These are phyloP conservation scores for Caenorhabditis drosophilae DNA, from an alignment of 2,888 invertebrate species.

Conservation along the genomic window DNA sequence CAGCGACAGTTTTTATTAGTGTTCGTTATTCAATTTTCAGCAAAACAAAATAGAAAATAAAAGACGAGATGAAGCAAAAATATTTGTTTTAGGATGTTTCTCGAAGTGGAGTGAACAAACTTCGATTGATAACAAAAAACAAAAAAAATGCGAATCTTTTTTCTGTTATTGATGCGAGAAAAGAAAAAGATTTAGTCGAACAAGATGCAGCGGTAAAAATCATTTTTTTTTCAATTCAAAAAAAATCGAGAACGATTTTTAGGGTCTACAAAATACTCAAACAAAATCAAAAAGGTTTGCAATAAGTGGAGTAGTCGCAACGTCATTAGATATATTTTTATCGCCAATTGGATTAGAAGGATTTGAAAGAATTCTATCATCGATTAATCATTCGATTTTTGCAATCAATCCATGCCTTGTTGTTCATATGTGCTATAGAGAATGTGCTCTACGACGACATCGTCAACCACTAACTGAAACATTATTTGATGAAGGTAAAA, in stretches of 20 bases:
- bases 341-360: constrained; percentile 59
- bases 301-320: constrained; percentile 30
- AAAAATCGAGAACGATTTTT: background rate
- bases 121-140: constrained; percentile 11
- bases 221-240: background rate
- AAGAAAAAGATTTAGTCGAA: constrained; percentile 22
- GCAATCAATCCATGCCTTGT: constrained; percentile 55
- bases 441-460: constrained; percentile 53
- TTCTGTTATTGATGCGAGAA: constrained; percentile 12
- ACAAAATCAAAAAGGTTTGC: constrained; percentile 5
- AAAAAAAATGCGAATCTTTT: constrained; percentile 14
- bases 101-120: constrained; percentile 21
- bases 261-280: background rate
- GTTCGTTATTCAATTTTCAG: constrained; percentile 2
- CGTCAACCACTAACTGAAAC: constrained; percentile 58
- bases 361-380: constrained; percentile 41
- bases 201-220: constrained; percentile 15
- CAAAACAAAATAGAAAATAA: background rate
- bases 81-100: constrained; percentile 8
- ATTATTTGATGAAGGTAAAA: constrained; percentile 30
- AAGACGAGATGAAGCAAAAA: background rate
- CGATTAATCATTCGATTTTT: constrained; percentile 25
- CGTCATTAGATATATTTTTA: background rate
- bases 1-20: constrained; percentile 11
- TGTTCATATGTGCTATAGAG: constrained; percentile 54